Percentiles rank a stretch among this genome's conserved stretches.
phyloP scores from a whole-genome alignment of 2,113 vertebrate species.

The Emydocephalus ijimae region DNA sequence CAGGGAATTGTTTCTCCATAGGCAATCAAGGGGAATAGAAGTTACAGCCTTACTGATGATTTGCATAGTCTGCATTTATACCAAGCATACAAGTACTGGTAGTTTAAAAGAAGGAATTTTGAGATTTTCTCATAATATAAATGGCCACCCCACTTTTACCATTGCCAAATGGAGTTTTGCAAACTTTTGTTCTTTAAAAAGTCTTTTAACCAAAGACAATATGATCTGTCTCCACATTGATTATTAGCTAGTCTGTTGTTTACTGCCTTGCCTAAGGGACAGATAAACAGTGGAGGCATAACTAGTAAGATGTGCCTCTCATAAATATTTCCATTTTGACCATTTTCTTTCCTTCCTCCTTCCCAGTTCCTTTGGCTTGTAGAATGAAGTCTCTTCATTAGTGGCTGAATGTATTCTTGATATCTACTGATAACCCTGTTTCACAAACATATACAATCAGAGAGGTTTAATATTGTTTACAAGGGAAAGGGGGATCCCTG shows the following conservation, averaged over 20 bases:
- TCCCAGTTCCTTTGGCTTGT: not conserved
- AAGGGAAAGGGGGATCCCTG: not conserved
- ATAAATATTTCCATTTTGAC: not conserved
- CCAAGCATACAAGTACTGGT: not conserved
- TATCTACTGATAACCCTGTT: not conserved
- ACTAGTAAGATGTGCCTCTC: not conserved
- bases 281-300: not conserved
- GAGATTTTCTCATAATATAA: not conserved
- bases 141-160: not conserved
- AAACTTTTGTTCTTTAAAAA: not conserved
- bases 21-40: not conserved
- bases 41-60: not conserved
- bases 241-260: not conserved
- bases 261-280: not conserved
- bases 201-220: not conserved
- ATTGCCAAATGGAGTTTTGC: not conserved
- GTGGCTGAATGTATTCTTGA: not conserved
- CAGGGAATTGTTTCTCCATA: not conserved
- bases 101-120: not conserved
- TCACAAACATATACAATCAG: too few relatives aligned
- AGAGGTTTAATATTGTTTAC: not conserved
- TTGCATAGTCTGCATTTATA: not conserved
- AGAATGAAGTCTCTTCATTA: not conserved
- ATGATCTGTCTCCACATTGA: not conserved
- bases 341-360: not conserved